Conservation (phyloP, 1,140 invertebrate genomes). For the Venustaconcha ellipsiformis region DNA sequence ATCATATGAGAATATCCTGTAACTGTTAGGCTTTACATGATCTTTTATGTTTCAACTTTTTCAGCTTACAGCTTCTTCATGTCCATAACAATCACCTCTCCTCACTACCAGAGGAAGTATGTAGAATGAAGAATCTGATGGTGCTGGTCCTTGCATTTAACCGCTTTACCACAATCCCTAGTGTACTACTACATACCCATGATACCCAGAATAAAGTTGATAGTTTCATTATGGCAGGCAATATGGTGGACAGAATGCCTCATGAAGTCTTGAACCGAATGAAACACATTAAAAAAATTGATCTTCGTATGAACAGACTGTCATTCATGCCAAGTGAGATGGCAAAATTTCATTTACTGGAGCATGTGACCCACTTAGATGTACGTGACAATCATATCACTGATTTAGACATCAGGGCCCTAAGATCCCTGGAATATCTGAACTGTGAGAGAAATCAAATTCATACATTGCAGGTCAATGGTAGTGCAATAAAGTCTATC, state of each 20-base stretch:
- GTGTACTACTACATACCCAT: constrained; percentile 50
- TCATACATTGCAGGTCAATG: constrained; percentile 61
- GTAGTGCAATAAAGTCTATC: constrained; percentile 58
- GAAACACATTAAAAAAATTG: constrained; percentile 65
- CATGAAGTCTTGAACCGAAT: constrained; percentile 58
- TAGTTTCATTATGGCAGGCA: constrained; percentile 69
- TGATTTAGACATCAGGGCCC: constrained; percentile 63
- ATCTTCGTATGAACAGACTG: constrained; percentile 66
- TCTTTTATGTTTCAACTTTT: constrained; percentile 29
- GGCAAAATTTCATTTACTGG: constrained; percentile 62
- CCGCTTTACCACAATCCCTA: constrained; percentile 61
- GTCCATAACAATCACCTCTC: constrained; percentile 67
- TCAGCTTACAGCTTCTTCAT: constrained; percentile 64
- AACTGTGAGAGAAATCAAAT: constrained; percentile 66
- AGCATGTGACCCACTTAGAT: constrained; percentile 66
- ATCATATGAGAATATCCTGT: too few relatives aligned
- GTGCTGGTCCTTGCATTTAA: constrained; percentile 68
- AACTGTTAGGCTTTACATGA: constrained; percentile 2
- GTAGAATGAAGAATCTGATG: constrained; percentile 54
- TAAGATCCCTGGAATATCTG: constrained; percentile 64
- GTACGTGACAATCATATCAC: constrained; percentile 63
- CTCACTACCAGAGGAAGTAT: constrained; percentile 61
- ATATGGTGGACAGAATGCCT: constrained; percentile 60
- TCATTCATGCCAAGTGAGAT: constrained; percentile 62
- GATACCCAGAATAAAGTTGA: constrained; percentile 54